A percentile compares a stretch with the other conserved stretches of the same genome.
phyloP scores from a whole-genome alignment of 2,113 vertebrate species.

The Anseranas semipalmata region DNA sequence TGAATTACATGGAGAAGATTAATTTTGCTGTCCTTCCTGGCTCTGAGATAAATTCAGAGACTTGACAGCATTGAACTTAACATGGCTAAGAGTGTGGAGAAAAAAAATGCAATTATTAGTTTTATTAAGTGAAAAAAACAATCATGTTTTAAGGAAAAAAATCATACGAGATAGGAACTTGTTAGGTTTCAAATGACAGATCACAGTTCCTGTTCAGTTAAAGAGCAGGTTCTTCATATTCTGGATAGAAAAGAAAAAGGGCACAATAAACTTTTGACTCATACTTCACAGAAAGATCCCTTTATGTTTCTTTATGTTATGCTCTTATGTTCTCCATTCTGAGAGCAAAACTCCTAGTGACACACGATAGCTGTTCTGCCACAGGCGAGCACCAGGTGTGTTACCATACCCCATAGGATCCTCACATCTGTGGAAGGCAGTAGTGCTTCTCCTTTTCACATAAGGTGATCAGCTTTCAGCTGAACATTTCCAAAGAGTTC shows the following conservation, averaged over 20 bases:
- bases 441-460: neutral
- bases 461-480: neutral
- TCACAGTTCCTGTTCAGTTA: neutral
- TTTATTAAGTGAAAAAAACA: neutral
- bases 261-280: neutral
- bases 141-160: neutral
- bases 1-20: neutral
- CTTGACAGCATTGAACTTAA: neutral
- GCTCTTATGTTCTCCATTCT: neutral
- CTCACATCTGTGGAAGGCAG: neutral
- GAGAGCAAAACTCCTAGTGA: neutral
- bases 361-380: neutral
- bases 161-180: neutral
- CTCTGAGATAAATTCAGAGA: neutral
- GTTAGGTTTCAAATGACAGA: neutral
- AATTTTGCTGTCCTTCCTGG: neutral
- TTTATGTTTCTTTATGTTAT: neutral
- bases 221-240: neutral
- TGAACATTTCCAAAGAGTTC: neutral
- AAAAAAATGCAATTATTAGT: neutral
- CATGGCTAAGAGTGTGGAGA: neutral
- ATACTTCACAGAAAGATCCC: neutral
- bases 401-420: neutral
- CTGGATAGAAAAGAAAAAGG: neutral
- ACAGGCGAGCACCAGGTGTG: neutral